A percentile compares a stretch with the other conserved stretches of the same genome.
Evolutionary conservation across 2,113 vertebrate species (phyloP).

Genomic region (Motacilla alba): DNA sequence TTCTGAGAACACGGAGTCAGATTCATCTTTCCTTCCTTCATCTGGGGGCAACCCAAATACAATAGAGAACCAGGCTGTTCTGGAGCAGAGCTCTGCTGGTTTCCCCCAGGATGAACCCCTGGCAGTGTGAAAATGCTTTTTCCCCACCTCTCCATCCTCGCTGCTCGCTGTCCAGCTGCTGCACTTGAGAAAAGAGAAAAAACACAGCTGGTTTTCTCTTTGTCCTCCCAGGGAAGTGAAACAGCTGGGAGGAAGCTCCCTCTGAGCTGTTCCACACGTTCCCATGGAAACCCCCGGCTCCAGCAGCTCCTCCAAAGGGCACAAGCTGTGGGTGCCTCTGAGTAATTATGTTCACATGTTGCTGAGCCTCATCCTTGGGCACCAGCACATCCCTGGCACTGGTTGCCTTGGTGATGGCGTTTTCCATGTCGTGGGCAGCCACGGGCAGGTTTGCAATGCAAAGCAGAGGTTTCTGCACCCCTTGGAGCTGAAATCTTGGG

Average conservation of each 20-base stretch:
- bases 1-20: too few species aligned
- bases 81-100: background rate
- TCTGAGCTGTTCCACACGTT: background rate
- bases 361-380: background rate
- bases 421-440: background rate
- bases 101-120: background rate
- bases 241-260: background rate
- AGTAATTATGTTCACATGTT: background rate
- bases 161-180: background rate
- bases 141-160: background rate
- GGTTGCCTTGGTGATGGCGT: background rate
- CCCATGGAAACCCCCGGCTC: conserved; percentile 18
- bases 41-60: too few species aligned
- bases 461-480: background rate
- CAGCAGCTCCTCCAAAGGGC: background rate
- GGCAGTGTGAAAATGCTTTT: background rate
- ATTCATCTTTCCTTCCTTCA: too few species aligned
- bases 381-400: background rate
- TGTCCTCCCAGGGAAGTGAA: background rate
- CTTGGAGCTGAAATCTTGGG: background rate
- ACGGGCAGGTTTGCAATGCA: background rate
- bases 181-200: background rate
- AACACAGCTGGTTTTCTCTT: background rate
- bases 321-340: background rate
- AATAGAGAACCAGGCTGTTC: fast-evolving